Percentiles rank a stretch among this genome's conserved stretches.
These are phyloP conservation scores for Phenganax stokvisi DNA, from an alignment of 92 coral and sea anemone genomes.

Conservation along the genomic window DNA sequence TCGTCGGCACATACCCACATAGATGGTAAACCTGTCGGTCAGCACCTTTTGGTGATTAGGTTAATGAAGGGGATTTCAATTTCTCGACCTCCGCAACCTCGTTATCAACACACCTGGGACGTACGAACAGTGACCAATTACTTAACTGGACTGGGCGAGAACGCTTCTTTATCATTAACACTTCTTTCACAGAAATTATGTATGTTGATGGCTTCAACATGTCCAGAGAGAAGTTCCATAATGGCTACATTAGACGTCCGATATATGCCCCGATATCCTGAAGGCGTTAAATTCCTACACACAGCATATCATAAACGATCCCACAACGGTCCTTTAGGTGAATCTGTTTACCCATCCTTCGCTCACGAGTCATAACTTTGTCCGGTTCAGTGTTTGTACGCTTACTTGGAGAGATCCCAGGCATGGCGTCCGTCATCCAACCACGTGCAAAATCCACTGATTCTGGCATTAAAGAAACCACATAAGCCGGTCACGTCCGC, in stretches of 20 bases:
- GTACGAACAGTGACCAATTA: neutral
- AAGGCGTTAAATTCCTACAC: neutral
- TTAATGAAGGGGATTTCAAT: slow-evolving; percentile 8
- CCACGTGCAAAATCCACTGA: no score
- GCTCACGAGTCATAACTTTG: neutral
- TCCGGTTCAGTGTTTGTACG: no score
- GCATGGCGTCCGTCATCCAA: no score
- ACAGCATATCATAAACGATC: slow-evolving; percentile 9
- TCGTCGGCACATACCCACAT: no score
- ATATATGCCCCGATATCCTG: neutral
- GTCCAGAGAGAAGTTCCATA: slow-evolving; percentile 5
- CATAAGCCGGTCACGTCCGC: no score
- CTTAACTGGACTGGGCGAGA: neutral
- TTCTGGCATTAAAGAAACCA: no score
- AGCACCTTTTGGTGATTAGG: no score
- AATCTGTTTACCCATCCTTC: neutral
- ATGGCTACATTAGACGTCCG: neutral
- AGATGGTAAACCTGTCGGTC: no score
- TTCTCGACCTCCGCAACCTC: neutral
- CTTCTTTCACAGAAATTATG: slow-evolving; percentile 3
- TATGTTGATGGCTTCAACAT: slow-evolving; percentile 4
- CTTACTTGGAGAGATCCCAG: no score
- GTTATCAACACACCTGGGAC: slow-evolving; percentile 1
- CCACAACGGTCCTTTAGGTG: neutral
- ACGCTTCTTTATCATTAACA: neutral